Percentiles rank a stretch among this genome's conserved stretches.
phyloP scores from a whole-genome alignment of 2,888 invertebrate genomes.

The Apoda limacodes region DNA sequence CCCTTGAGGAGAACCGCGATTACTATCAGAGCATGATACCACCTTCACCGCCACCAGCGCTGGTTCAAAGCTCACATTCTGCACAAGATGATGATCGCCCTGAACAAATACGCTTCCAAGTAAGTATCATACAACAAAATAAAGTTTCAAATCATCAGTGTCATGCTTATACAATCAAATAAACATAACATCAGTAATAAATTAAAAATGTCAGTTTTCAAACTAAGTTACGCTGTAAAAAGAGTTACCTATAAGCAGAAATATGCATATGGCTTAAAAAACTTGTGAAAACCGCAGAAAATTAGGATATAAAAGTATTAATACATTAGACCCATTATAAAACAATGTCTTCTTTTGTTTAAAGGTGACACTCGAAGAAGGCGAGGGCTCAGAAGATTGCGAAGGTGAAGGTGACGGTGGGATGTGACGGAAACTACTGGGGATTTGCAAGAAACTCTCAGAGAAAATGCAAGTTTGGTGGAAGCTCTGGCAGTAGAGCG shows the following conservation, averaged over 20 bases:
- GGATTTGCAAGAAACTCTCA: constrained; percentile 90
- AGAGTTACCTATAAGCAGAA: too few relatives aligned
- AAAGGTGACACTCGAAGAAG: constrained; percentile 89
- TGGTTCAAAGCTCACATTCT: constrained; percentile 59
- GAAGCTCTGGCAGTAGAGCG: constrained; percentile 78
- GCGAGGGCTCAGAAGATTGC: constrained; percentile 76
- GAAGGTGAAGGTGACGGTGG: constrained; percentile 72
- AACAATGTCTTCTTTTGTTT: constrained; percentile 16
- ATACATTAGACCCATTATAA: constrained; percentile 1
- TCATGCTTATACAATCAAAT: too few relatives aligned
- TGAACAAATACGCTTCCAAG: constrained; percentile 81
- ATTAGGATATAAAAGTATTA: neutral
- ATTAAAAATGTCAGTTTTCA: too few relatives aligned
- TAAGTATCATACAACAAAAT: too few relatives aligned
- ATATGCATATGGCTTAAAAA: too few relatives aligned
- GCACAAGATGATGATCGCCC: constrained; percentile 71
- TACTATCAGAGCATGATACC: constrained; percentile 97
- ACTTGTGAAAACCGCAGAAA: too few relatives aligned
- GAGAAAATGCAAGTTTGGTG: constrained; percentile 92
- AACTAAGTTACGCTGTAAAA: too few relatives aligned
- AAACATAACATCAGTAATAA: too few relatives aligned
- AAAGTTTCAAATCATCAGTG: too few relatives aligned
- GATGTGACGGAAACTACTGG: constrained; percentile 94
- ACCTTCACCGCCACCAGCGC: constrained; percentile 83
- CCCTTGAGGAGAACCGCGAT: constrained; percentile 97